These are phyloP conservation scores for Nylanderia fulva DNA, from an alignment of 1,140 invertebrate genomes.

Conservation along the genomic window DNA sequence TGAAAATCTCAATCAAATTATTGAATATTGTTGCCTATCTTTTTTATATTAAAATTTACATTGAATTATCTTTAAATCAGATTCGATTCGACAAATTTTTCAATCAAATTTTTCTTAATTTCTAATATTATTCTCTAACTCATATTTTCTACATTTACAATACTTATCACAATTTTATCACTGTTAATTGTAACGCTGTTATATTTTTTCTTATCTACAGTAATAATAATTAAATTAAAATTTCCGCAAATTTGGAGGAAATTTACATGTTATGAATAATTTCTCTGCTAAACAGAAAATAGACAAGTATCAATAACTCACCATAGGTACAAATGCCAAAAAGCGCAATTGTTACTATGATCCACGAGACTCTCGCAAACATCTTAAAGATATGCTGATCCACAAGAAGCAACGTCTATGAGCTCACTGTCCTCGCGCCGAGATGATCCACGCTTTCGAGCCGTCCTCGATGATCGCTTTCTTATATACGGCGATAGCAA, in stretches of 20 bases:
- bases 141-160: background rate
- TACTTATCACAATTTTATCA: background rate
- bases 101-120: background rate
- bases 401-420: background rate
- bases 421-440: slow-evolving; percentile 1
- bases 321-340: slow-evolving; percentile 12
- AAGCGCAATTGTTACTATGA: background rate
- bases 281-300: background rate
- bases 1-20: background rate
- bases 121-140: background rate
- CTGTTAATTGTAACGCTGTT: background rate
- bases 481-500: slow-evolving; percentile 47
- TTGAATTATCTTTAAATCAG: too few relatives aligned
- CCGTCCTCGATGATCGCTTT: slow-evolving; percentile 24
- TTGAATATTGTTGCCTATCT: too few relatives aligned
- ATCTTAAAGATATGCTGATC: slow-evolving; percentile 16
- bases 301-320: background rate
- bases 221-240: background rate
- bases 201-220: background rate
- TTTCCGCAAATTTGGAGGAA: background rate
- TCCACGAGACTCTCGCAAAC: slow-evolving; percentile 7
- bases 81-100: too few relatives aligned
- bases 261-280: background rate
- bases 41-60: too few relatives aligned
- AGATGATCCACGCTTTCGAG: slow-evolving; percentile 21